phyloP scores from a whole-genome alignment of 2,888 invertebrate genomes.

The Caenorhabditis virilis region DNA sequence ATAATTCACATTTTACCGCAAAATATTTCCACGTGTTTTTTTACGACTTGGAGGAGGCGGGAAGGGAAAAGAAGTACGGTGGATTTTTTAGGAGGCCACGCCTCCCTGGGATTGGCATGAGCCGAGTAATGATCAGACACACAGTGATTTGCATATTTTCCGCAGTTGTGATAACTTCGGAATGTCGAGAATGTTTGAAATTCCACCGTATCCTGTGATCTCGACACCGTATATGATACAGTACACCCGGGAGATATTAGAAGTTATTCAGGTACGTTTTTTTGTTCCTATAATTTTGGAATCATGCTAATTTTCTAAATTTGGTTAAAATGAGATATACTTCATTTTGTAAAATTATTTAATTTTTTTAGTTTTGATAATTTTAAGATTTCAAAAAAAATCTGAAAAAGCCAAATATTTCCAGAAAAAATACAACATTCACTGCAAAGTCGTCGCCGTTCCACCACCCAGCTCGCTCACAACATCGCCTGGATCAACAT shows the following conservation, averaged over 20 bases:
- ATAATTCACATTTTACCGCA: too few relatives aligned
- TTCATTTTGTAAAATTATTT: background rate
- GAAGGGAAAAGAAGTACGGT: too few relatives aligned
- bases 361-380: background rate
- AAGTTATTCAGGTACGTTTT: slow-evolving; percentile 13
- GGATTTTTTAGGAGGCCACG: too few relatives aligned
- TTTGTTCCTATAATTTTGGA: background rate
- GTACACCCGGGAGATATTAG: slow-evolving; percentile 11
- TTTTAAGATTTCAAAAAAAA: background rate
- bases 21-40: too few relatives aligned
- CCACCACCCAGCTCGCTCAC: slow-evolving; percentile 1
- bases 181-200: slow-evolving; percentile 19
- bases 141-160: too few relatives aligned
- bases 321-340: background rate
- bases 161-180: too few relatives aligned
- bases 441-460: slow-evolving; percentile 8
- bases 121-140: too few relatives aligned
- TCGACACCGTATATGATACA: slow-evolving; percentile 18
- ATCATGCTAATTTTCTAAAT: background rate
- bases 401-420: slow-evolving; percentile 1
- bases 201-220: slow-evolving; percentile 28
- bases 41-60: too few relatives aligned
- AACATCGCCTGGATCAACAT: background rate
- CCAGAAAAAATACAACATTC: slow-evolving; percentile 33
- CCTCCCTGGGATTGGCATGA: too few relatives aligned